Percentiles rank a stretch among this genome's conserved stretches.
These are phyloP conservation scores for Lithobates sylvaticus DNA, from an alignment of 2,797 vertebrate genomes.

Conservation along the genomic window DNA sequence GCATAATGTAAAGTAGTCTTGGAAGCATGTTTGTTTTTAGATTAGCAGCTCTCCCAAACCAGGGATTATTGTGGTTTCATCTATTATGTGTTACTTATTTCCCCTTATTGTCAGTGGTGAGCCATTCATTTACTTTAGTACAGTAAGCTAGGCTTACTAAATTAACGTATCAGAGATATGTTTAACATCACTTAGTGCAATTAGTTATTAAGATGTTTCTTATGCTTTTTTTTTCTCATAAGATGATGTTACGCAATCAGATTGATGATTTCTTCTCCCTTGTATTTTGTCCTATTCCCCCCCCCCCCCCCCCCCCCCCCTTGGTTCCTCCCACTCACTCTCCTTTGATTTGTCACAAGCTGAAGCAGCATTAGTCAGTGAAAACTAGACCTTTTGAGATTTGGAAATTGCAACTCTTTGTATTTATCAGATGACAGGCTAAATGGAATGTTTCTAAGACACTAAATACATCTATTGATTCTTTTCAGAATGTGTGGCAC, in stretches of 20 bases:
- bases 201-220: background rate
- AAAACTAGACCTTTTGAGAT: constrained; percentile 4
- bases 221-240: background rate
- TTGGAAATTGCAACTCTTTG: constrained; percentile 32
- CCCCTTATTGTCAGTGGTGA: too few relatives aligned
- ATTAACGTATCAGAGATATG: background rate
- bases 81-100: too few relatives aligned
- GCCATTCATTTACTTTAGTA: background rate
- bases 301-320: background rate
- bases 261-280: background rate
- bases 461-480: constrained; percentile 42
- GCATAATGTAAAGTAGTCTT: too few relatives aligned
- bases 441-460: constrained; percentile 37
- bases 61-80: too few relatives aligned
- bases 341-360: constrained; percentile 22
- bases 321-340: constrained; percentile 2
- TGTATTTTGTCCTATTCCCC: background rate
- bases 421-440: constrained; percentile 38
- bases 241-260: background rate
- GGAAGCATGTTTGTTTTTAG: too few relatives aligned
- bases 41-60: too few relatives aligned
- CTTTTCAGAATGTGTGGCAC: constrained; percentile 11
- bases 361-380: constrained; percentile 26
- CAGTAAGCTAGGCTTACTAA: background rate
- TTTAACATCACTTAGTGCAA: background rate